A percentile compares a stretch with the other conserved stretches of the same genome.
Evolutionary conservation across 2,113 vertebrate genomes (phyloP).

Genomic region (Epinephelus moara): DNA sequence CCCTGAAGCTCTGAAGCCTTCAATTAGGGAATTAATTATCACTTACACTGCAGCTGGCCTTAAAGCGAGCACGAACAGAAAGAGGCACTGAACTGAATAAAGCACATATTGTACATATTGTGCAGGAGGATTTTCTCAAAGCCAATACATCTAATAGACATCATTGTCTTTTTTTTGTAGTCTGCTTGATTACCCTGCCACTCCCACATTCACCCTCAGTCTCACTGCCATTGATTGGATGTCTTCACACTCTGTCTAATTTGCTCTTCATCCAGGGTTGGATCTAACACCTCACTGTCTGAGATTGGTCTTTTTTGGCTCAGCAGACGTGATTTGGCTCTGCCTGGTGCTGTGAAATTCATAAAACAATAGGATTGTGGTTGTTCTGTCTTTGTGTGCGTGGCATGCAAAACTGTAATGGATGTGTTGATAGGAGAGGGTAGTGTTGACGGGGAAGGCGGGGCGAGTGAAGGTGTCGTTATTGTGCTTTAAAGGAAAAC

Average conservation of each 20-base stretch:
- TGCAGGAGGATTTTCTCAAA: conserved; percentile 30
- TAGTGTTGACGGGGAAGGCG: not conserved
- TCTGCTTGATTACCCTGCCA: conserved; percentile 26
- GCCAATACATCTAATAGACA: conserved; percentile 22
- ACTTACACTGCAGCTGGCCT: conserved; percentile 54
- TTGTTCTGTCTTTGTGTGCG: conserved; percentile 41
- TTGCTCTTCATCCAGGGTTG: conserved; percentile 35
- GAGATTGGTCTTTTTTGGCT: conserved; percentile 33
- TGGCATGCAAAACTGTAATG: conserved; percentile 15
- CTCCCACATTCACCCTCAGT: conserved; percentile 17
- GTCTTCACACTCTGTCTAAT: conserved; percentile 46
- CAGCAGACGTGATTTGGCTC: conserved; percentile 27
- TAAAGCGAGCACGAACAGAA: conserved; percentile 41
- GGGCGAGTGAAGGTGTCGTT: conserved; percentile 12
- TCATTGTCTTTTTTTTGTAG: conserved; percentile 34
- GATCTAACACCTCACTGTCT: conserved; percentile 26
- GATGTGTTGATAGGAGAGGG: conserved; percentile 47
- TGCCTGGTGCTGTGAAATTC: conserved; percentile 35
- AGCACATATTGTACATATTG: conserved; percentile 39
- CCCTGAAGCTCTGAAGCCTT: conserved; percentile 63
- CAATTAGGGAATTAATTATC: conserved; percentile 72
- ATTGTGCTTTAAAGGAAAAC: conserved; percentile 1
- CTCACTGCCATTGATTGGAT: conserved; percentile 39
- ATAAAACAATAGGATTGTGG: conserved; percentile 50
- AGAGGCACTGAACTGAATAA: conserved; percentile 47